Percentiles rank a stretch among this genome's conserved stretches.
These are phyloP conservation scores for Pagetopsis macropterus DNA, from an alignment of 2,797 vertebrate species.

Conservation along the genomic window DNA sequence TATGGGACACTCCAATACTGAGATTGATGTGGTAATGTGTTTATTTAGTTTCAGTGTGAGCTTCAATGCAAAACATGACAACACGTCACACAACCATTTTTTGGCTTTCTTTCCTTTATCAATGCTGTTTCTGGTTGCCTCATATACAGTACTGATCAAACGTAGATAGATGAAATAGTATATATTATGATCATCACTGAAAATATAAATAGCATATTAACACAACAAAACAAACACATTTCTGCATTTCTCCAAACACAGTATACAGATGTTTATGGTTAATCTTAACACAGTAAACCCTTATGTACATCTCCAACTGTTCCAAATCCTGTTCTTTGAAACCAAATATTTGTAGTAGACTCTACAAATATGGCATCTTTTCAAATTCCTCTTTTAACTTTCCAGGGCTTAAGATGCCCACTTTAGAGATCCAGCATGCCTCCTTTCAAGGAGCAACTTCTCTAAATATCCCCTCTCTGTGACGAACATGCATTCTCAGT, in stretches of 20 bases:
- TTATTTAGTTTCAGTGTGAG: neutral
- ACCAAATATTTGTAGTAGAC: slow-evolving; percentile 3
- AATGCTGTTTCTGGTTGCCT: neutral
- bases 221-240: neutral
- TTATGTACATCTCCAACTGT: neutral
- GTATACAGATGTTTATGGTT: neutral
- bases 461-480: neutral
- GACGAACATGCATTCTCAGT: neutral
- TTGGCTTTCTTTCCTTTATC: neutral
- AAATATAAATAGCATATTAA: neutral
- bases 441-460: neutral
- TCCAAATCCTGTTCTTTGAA: slow-evolving; percentile 7
- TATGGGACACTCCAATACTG: slow-evolving; percentile 99
- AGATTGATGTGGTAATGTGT: slow-evolving; percentile 94
- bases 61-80: neutral
- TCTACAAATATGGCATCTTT: slow-evolving; percentile 5
- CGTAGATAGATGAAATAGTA: neutral
- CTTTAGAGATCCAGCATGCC: slow-evolving; percentile 8
- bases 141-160: neutral
- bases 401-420: neutral
- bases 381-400: neutral
- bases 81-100: neutral
- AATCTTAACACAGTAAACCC: neutral
- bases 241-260: neutral
- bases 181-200: neutral